Percentiles rank a stretch among this genome's conserved stretches.
Evolutionary conservation across 2,888 invertebrate genomes (phyloP).

Genomic region (Orthosia gracilis): DNA sequence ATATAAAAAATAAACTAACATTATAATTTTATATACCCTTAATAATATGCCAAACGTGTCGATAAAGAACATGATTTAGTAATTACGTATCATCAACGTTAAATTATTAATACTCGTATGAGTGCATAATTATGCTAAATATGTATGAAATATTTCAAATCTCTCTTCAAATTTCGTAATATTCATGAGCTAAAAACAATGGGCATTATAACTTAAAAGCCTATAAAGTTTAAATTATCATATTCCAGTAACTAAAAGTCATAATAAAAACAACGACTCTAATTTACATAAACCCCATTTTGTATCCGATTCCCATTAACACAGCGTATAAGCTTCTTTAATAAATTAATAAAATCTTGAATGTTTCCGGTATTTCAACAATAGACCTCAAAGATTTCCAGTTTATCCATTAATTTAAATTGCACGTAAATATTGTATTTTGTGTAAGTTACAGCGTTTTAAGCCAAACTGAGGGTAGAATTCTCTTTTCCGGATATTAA

Average conservation of each 20-base stretch:
- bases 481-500: constrained; percentile 70
- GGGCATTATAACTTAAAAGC: constrained; percentile 12
- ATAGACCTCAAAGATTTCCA: constrained; percentile 51
- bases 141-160: constrained; percentile 10
- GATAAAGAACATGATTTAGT: not conserved
- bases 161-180: constrained; percentile 22
- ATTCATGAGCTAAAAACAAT: constrained; percentile 24
- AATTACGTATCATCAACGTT: not conserved
- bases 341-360: constrained; percentile 57
- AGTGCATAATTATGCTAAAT: not conserved
- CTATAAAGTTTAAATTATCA: constrained; percentile 34
- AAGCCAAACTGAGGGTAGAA: constrained; percentile 67
- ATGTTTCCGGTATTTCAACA: constrained; percentile 54
- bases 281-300: constrained; percentile 51
- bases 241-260: constrained; percentile 4
- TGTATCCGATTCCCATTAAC: constrained; percentile 38
- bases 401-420: constrained; percentile 45
- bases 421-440: constrained; percentile 49
- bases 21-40: too few species aligned
- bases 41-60: not conserved
- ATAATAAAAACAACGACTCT: constrained; percentile 16
- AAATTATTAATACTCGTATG: not conserved
- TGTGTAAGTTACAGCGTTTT: constrained; percentile 55
- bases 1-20: too few species aligned
- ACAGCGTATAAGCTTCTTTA: constrained; percentile 50